Conservation (phyloP, 2,797 vertebrate genomes). For the Sebastolobus alascanus region DNA sequence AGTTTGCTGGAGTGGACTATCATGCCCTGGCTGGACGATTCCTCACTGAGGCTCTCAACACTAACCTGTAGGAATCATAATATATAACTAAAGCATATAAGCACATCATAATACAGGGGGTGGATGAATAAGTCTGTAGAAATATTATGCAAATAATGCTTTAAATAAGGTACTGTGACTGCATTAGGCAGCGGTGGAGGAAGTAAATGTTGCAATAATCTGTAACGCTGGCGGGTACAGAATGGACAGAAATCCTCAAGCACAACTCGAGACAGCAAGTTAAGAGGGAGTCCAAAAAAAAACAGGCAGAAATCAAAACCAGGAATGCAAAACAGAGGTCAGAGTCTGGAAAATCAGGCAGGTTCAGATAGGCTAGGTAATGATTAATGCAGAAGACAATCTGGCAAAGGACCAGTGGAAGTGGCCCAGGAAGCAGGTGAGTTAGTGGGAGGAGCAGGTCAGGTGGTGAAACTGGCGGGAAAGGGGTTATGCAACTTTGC, state of each 20-base stretch:
- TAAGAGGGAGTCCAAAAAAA: neutral
- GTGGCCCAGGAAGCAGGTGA: neutral
- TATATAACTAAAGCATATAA: neutral
- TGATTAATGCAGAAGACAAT: neutral
- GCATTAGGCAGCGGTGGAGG: neutral
- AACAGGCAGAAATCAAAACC: neutral
- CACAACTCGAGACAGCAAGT: neutral
- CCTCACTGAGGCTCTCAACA: conserved; percentile 91
- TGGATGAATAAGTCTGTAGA: neutral
- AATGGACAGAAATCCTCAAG: neutral
- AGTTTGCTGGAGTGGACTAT: conserved; percentile 89
- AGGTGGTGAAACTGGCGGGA: neutral
- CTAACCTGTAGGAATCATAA: conserved; percentile 87
- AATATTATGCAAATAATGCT: neutral
- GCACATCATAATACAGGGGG: neutral
- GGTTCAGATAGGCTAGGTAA: neutral
- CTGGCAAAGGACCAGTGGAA: neutral
- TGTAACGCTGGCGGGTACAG: neutral
- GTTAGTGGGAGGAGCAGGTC: neutral
- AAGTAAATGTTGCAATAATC: neutral
- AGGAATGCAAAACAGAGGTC: neutral
- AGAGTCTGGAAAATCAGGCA: neutral
- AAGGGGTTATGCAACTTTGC: neutral
- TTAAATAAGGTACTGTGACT: neutral
- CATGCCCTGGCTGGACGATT: conserved; percentile 89